phyloP scores from a whole-genome alignment of 2,797 vertebrate species.

The Sus cebifrons region DNA sequence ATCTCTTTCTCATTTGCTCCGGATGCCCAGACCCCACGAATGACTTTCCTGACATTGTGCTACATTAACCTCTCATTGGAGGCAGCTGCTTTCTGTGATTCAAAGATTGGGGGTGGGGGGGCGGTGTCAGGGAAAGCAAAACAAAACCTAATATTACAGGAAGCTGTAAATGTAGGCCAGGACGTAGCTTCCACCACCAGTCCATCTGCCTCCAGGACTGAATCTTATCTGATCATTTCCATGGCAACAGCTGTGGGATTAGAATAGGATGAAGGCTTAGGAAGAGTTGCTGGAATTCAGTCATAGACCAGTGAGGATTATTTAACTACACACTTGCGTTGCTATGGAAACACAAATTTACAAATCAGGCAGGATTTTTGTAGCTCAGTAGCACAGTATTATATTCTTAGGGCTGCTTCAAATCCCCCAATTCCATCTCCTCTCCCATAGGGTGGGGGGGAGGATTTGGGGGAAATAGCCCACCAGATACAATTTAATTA shows the following conservation, averaged over 20 bases:
- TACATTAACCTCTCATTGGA: slow-evolving; percentile 69
- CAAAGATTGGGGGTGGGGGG: slow-evolving; percentile 40
- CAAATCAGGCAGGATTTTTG: slow-evolving; percentile 89
- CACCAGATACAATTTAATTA: slow-evolving; percentile 52
- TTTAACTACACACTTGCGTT: slow-evolving; percentile 88
- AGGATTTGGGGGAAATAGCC: background rate
- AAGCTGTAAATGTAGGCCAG: slow-evolving; percentile 88
- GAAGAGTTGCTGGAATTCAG: slow-evolving; percentile 91
- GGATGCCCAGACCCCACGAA: background rate
- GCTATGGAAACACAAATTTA: slow-evolving; percentile 91
- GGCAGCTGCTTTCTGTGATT: slow-evolving; percentile 70
- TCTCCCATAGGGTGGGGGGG: background rate
- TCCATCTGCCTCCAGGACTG: slow-evolving; percentile 89
- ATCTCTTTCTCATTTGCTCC: slow-evolving; percentile 41
- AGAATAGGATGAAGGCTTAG: slow-evolving; percentile 91
- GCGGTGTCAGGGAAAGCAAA: background rate
- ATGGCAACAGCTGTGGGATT: slow-evolving; percentile 93
- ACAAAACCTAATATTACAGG: slow-evolving; percentile 72
- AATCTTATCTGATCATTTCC: slow-evolving; percentile 92
- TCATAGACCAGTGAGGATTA: slow-evolving; percentile 91
- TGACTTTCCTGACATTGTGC: background rate
- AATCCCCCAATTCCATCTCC: slow-evolving; percentile 67
- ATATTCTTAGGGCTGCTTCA: slow-evolving; percentile 81
- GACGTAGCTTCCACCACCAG: slow-evolving; percentile 86
- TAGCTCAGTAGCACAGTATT: slow-evolving; percentile 78